These are phyloP conservation scores for Hydrozoanthus gracilis DNA, from an alignment of 92 coral and sea anemone genomes.

Conservation along the genomic window DNA sequence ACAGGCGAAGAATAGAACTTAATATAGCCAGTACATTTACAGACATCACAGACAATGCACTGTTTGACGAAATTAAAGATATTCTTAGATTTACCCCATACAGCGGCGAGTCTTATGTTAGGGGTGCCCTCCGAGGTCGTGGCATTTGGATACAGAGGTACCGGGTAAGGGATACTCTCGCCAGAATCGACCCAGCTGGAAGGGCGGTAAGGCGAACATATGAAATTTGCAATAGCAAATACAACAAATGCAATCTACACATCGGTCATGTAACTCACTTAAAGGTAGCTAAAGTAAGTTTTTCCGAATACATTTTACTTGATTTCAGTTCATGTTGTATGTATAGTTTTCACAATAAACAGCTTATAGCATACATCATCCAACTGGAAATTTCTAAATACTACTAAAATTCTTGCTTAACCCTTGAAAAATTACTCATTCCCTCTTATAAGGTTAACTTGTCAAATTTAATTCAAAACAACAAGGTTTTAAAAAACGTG, in stretches of 20 bases:
- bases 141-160: neutral
- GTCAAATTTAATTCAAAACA: neutral
- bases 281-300: neutral
- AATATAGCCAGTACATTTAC: too few species aligned
- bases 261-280: conserved; percentile 4
- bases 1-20: conserved; percentile 18
- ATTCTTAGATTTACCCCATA: too few species aligned
- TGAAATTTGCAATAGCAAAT: neutral
- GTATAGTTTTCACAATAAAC: neutral
- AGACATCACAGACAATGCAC: too few species aligned
- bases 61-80: too few species aligned
- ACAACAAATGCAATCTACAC: neutral
- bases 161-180: neutral
- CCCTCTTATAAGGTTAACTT: neutral
- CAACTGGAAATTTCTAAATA: neutral
- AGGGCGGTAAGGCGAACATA: neutral
- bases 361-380: neutral
- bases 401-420: neutral
- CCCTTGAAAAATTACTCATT: neutral
- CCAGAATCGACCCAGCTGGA: neutral
- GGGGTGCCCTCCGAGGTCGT: too few species aligned
- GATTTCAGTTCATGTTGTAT: neutral
- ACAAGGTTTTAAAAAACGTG: neutral
- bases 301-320: conserved; percentile 1
- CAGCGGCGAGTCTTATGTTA: too few species aligned